Evolutionary conservation across 1,140 invertebrate genomes (phyloP), one percentile per base, ranked within the genome.

Genomic region (Zaprionus lachaisei): DNA sequence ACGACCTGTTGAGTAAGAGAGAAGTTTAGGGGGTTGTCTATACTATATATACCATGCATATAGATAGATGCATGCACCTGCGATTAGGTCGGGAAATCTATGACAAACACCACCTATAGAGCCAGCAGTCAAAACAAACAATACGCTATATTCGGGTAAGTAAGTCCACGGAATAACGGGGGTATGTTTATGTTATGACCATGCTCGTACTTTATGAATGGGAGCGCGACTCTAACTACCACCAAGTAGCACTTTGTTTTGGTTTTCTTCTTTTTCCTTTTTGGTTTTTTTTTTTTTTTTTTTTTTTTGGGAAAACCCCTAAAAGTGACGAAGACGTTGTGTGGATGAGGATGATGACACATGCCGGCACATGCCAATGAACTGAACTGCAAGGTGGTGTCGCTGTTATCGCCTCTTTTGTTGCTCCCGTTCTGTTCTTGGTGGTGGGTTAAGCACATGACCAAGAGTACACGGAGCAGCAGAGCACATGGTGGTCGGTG

Each of bases 241-340:
- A 91, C 85, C 86, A 79, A 56, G 56, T 64, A 47, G 65, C 67
- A 83, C 82, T 90, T 83, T 89, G 85, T 89, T 90, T 85, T 90
- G 85, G 76, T 85, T 73, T 86, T 71, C 47, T 28, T 15, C 77
- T 74, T 49, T 64, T 57, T 64, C 37, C 12, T 70, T 70, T 61
- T 71, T 67, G 60, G 73, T 71, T 65, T 75, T 62, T 81, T 79
- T 70, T 62, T 81, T 79, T 72, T 20, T 20, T n/a, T 0, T 20
- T 20, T 20, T 20, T 80, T 62, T 81, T 79, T 72, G 65, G 85
- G 82, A 83, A 90, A 90, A 80, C 82, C 86, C 85, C 86, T 82
- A 85, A 90, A 90, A 78, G 68, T 90, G 85, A 85, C 86, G 86
- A 91, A 90, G 85, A 90, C 82, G 77, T 91, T 81, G 66, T 79